These are phyloP conservation scores for Sorex araneus DNA, from an alignment of 2,113 vertebrate genomes.

Conservation along the genomic window DNA sequence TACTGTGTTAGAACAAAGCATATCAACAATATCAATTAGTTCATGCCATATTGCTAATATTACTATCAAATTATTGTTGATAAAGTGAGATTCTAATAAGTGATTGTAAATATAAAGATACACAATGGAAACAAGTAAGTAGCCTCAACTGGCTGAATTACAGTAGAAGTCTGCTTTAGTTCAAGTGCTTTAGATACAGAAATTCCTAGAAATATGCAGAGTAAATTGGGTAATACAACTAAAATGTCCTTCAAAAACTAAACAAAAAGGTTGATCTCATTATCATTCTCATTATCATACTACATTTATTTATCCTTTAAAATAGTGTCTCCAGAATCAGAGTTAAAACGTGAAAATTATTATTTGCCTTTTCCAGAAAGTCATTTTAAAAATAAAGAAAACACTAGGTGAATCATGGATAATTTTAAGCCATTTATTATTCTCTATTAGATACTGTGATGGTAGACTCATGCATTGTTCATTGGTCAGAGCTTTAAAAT, in stretches of 20 bases:
- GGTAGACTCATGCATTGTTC: not conserved
- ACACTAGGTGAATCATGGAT: not conserved
- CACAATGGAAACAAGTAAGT: not conserved
- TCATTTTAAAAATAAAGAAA: not conserved
- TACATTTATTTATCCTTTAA: conserved; percentile 36
- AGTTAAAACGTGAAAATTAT: not conserved
- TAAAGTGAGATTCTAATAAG: conserved; percentile 9
- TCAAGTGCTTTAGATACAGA: not conserved
- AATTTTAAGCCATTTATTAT: not conserved
- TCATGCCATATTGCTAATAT: not conserved
- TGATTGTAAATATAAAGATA: not conserved
- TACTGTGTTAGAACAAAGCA: not conserved
- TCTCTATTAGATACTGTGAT: not conserved
- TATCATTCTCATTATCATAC: not conserved
- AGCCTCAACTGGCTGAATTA: not conserved
- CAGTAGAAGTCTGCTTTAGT: not conserved
- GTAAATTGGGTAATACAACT: conserved; percentile 19
- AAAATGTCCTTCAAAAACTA: not conserved
- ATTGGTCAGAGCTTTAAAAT: not conserved
- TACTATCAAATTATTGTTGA: not conserved
- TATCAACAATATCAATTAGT: conserved; percentile 1
- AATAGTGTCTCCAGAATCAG: conserved; percentile 5
- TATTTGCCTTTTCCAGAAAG: conserved; percentile 23
- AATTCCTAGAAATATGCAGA: not conserved
- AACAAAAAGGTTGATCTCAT: not conserved